Conservation (phyloP, 2,113 vertebrate species). For the Polyodon spathula region DNA sequence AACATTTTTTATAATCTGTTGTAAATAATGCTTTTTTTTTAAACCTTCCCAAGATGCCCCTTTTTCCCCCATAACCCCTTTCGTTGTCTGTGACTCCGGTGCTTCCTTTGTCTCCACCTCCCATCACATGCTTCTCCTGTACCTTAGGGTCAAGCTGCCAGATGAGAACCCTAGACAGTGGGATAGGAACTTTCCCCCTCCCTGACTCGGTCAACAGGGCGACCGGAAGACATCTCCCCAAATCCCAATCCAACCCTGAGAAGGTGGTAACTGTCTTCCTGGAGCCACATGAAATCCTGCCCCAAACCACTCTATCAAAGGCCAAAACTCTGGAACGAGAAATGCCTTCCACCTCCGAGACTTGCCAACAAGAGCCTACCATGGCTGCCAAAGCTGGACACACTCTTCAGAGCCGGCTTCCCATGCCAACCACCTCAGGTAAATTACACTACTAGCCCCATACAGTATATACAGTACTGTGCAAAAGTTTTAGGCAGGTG, state of each 20-base stretch:
- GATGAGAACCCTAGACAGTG: slow-evolving; percentile 88
- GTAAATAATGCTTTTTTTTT: slow-evolving; percentile 8
- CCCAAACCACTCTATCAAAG: slow-evolving; percentile 39
- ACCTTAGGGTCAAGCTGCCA: slow-evolving; percentile 74
- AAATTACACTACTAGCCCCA: slow-evolving; percentile 23
- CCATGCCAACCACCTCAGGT: slow-evolving; percentile 67
- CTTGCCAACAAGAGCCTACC: slow-evolving; percentile 40
- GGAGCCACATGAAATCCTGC: slow-evolving; percentile 31
- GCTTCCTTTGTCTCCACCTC: neutral
- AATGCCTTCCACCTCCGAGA: slow-evolving; percentile 66
- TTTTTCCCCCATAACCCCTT: slow-evolving; percentile 38
- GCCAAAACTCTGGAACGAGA: slow-evolving; percentile 63
- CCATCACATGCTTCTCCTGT: slow-evolving; percentile 41
- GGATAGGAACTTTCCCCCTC: slow-evolving; percentile 88
- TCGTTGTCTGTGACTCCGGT: slow-evolving; percentile 41
- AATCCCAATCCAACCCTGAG: slow-evolving; percentile 52
- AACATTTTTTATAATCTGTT: neutral
- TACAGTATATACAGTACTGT: too few relatives aligned
- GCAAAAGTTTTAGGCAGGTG: too few relatives aligned
- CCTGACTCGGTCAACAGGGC: slow-evolving; percentile 69
- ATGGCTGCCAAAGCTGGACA: slow-evolving; percentile 42
- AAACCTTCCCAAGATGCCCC: slow-evolving; percentile 30
- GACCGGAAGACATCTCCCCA: slow-evolving; percentile 53
- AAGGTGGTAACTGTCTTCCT: slow-evolving; percentile 27
- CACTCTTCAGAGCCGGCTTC: slow-evolving; percentile 59